Evolutionary conservation across 2,113 vertebrate species (phyloP).

Genomic region (Stigmatopora nigra): DNA sequence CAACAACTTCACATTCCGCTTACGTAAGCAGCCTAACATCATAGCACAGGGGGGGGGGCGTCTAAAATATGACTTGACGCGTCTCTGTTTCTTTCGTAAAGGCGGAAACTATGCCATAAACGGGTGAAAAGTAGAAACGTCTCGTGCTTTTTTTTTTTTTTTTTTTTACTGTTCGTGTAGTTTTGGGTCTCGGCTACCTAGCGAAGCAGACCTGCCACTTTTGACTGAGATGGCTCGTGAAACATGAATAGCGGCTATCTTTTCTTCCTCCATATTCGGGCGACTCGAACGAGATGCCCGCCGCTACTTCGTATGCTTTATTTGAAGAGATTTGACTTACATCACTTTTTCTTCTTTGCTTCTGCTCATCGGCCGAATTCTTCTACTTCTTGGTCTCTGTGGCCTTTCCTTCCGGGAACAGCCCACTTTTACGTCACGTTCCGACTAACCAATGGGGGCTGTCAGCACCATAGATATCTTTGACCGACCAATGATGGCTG

Average conservation of each 20-base stretch:
- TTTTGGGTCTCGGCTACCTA: conserved; percentile 1
- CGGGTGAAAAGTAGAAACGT: background rate
- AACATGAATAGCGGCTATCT: background rate
- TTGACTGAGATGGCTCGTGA: background rate
- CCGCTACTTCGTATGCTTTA: background rate
- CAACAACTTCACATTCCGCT: conserved; percentile 2
- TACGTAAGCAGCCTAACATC: conserved; percentile 2
- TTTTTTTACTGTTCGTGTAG: background rate
- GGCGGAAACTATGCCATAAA: background rate
- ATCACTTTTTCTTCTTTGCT: conserved; percentile 51
- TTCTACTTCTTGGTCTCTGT: conserved; percentile 53
- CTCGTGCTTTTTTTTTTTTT: background rate
- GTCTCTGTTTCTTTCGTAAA: background rate
- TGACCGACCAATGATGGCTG: conserved; percentile 45
- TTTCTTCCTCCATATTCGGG: conserved; percentile 3
- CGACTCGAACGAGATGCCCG: too few relatives aligned
- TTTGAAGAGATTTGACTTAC: conserved; percentile 45
- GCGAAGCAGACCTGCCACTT: background rate
- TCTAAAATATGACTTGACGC: background rate
- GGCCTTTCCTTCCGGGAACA: conserved; percentile 75
- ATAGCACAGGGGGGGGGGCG: background rate
- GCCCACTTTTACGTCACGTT: conserved; percentile 61
- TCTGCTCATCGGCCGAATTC: conserved; percentile 49
- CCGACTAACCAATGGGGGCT: conserved; percentile 45
- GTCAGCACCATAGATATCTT: background rate